Base-by-base conservation (phyloP, 2,797 vertebrate species). In the Cossypha niveicapilla region DNA sequence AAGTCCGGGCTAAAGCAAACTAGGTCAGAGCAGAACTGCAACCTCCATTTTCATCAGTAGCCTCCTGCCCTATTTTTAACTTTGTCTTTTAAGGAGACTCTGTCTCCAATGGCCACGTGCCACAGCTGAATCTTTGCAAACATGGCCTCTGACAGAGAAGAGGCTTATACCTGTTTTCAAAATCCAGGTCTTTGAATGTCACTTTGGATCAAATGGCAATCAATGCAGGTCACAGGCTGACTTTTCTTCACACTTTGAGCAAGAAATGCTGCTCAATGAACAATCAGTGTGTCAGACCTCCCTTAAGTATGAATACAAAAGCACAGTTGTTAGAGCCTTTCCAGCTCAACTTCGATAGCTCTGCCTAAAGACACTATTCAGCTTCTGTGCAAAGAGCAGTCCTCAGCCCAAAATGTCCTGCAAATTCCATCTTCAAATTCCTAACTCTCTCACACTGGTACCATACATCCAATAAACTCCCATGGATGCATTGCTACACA, bases 261-360 rank as follows among this genome's bases (percentile, higher is more conserved):
- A 92, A 94, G 84, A 89, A 94, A 75, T 51, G 16, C 18, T 79
- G 56, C 48, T 93, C 77, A 91, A 28, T 35, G 45, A 65, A 93
- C 88, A 93, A 84, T 50, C 44, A 82, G 57, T 0, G 0, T 51
- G 37, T 62, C 84, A 87, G 67, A 62, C 21, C 16, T 88, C 82
- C 32, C 45, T 80, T 83, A 48, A 57, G 37, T 28, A 57, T 3
- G 5, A 91, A 74, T 10, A 86, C 53, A 86, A 86, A 94, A 45
- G 37, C 73, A 63, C 27, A 83, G 34, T 23, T 89, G 51, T 62
- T 71, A 88, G 34, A 86, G 45, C 39, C 42, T 76, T 88, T 90
- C 35, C 54, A 68, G 39, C 63, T 67, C 48, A 19, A 42, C 48
- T 80, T 48, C 7, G 13, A 47, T 5, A 86, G 17, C 24, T 77